A percentile compares a stretch with the other conserved stretches of the same genome.
phyloP scores from a whole-genome alignment of 2,797 vertebrate species.

The Alauda arvensis region DNA sequence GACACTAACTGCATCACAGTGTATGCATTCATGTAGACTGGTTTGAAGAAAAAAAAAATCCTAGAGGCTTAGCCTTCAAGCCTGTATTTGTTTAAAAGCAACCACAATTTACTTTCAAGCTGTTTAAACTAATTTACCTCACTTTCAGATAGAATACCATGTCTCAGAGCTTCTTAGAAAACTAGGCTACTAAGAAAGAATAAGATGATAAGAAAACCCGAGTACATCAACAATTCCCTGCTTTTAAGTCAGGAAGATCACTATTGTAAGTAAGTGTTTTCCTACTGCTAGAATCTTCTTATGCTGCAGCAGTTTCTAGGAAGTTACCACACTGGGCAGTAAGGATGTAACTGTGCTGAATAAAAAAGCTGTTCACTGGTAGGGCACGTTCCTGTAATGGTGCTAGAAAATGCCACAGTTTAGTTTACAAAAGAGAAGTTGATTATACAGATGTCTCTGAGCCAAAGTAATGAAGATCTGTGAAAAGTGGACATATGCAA shows the following conservation, averaged over 20 bases:
- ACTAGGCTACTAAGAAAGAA: neutral
- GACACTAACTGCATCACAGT: neutral
- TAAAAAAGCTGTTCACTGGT: neutral
- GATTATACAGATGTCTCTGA: neutral
- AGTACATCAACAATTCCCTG: neutral
- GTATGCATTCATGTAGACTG: neutral
- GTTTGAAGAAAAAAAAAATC: neutral
- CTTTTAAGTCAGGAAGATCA: neutral
- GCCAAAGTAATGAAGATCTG: neutral
- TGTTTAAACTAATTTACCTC: neutral
- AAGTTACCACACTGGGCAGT: neutral
- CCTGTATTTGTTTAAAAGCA: neutral
- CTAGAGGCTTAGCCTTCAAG: neutral
- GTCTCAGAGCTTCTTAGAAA: neutral
- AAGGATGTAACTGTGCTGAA: neutral
- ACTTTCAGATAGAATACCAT: neutral
- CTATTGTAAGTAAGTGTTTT: neutral
- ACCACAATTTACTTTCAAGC: neutral
- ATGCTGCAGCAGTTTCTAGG: neutral
- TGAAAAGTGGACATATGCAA: neutral
- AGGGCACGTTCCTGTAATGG: neutral
- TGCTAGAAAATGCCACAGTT: neutral
- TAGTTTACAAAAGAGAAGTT: neutral
- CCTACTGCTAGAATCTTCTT: neutral
- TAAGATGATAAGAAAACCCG: neutral